Evolutionary conservation across 2,797 vertebrate genomes (phyloP).

Genomic region (Loriculus beryllinus): DNA sequence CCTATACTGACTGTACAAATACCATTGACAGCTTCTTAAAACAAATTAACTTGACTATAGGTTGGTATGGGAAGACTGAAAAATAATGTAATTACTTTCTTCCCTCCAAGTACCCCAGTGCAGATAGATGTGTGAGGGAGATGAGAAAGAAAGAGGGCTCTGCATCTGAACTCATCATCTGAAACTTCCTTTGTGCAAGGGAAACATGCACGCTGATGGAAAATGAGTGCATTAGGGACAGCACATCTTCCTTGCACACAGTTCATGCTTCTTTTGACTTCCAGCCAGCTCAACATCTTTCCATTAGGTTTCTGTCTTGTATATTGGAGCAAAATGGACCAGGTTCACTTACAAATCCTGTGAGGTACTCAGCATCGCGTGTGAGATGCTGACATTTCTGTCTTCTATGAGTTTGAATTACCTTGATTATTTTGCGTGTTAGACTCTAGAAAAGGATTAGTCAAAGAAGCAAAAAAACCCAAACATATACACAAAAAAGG

Average conservation of each 20-base stretch:
- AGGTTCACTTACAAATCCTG: not conserved
- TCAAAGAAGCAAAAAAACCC: fast-evolving
- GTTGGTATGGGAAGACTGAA: not conserved
- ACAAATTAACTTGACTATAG: not conserved
- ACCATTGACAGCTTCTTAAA: not conserved
- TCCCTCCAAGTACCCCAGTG: not conserved
- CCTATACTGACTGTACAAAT: not conserved
- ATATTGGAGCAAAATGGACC: not conserved
- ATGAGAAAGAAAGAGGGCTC: not conserved
- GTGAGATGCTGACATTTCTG: not conserved
- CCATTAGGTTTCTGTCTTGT: not conserved
- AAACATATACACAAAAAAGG: not conserved
- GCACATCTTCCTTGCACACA: not conserved
- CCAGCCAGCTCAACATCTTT: not conserved
- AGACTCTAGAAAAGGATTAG: not conserved
- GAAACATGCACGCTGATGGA: not conserved
- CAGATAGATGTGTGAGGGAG: not conserved
- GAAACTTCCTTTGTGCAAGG: not conserved
- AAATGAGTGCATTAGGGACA: not conserved
- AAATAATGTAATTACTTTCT: not conserved
- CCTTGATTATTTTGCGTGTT: not conserved
- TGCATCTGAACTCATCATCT: not conserved
- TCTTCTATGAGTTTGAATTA: not conserved
- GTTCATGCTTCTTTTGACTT: not conserved
- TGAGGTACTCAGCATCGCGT: not conserved